A percentile compares a stretch with the other conserved stretches of the same genome.
These are phyloP conservation scores for Pangasianodon hypophthalmus DNA, from an alignment of 2,113 vertebrate species.

Conservation along the genomic window DNA sequence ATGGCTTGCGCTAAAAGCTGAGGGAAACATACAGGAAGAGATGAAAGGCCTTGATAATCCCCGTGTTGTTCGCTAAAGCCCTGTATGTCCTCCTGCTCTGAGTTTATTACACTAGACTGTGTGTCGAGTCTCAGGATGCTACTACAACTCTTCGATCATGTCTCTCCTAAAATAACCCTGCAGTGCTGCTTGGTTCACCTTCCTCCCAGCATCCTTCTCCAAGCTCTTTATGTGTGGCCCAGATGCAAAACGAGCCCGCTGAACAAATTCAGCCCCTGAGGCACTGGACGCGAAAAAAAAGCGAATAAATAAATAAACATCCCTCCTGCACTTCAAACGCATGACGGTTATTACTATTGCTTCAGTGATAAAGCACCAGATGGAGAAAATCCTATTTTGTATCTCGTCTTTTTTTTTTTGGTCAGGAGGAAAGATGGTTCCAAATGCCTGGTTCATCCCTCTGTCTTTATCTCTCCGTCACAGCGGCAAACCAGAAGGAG, in stretches of 20 bases:
- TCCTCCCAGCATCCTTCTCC: constrained; percentile 16
- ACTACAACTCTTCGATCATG: neutral
- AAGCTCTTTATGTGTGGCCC: constrained; percentile 33
- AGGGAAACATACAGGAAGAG: neutral
- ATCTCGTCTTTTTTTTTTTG: neutral
- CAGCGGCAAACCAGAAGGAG: constrained; percentile 98
- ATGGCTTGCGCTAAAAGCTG: neutral
- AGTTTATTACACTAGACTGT: neutral
- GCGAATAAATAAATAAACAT: neutral
- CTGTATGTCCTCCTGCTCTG: neutral
- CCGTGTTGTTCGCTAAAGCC: neutral
- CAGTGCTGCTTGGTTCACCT: constrained; percentile 16
- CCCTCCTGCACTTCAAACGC: neutral
- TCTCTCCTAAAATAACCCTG: constrained; percentile 38
- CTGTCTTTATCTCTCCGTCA: neutral
- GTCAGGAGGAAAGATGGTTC: neutral
- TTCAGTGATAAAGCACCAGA: constrained; percentile 24
- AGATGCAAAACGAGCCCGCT: constrained; percentile 25
- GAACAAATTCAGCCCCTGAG: constrained; percentile 22
- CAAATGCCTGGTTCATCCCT: neutral
- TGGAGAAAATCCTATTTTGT: constrained; percentile 33
- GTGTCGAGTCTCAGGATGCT: constrained; percentile 24
- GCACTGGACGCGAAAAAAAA: neutral
- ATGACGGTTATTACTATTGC: constrained; percentile 26
- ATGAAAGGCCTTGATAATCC: neutral